phyloP scores from a whole-genome alignment of 2,888 invertebrate species.

The Cryptocephalus moraei region DNA sequence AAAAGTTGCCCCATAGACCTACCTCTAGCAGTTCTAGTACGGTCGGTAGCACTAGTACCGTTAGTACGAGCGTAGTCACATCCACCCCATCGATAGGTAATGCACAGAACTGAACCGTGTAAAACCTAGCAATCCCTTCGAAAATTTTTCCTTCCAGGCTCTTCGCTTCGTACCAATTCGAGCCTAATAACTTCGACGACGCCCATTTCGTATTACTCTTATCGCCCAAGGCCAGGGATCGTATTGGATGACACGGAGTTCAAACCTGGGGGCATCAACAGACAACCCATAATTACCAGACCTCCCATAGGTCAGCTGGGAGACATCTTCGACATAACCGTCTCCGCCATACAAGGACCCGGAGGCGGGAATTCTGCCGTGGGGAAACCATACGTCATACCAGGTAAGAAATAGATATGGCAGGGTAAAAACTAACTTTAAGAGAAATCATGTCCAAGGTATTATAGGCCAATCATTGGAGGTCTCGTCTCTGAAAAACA shows the following conservation, averaged over 20 bases:
- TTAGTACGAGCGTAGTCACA: no score
- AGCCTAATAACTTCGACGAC: slow-evolving; percentile 8
- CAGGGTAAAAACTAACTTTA: no score
- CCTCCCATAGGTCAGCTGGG: slow-evolving; percentile 49
- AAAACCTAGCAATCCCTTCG: no score
- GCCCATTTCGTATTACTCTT: slow-evolving; percentile 46
- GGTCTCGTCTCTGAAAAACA: no score
- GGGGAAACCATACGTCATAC: slow-evolving; percentile 44
- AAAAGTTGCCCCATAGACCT: slow-evolving; percentile 29
- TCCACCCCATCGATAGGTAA: neutral
- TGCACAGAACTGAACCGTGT: no score
- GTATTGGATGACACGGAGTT: slow-evolving; percentile 77
- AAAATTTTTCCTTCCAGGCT: neutral
- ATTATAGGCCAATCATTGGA: no score
- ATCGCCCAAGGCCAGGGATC: slow-evolving; percentile 74
- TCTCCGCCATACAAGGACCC: slow-evolving; percentile 79
- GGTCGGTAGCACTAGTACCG: no score
- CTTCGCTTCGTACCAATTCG: neutral
- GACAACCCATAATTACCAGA: slow-evolving; percentile 35
- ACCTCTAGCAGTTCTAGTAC: slow-evolving; percentile 5
- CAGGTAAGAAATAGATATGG: no score
- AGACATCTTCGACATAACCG: slow-evolving; percentile 81
- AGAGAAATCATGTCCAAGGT: no score
- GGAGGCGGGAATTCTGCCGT: slow-evolving; percentile 42
- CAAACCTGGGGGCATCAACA: slow-evolving; percentile 50